Conservation (phyloP, 2,113 vertebrate species). For the Lepidothrix coronata region DNA sequence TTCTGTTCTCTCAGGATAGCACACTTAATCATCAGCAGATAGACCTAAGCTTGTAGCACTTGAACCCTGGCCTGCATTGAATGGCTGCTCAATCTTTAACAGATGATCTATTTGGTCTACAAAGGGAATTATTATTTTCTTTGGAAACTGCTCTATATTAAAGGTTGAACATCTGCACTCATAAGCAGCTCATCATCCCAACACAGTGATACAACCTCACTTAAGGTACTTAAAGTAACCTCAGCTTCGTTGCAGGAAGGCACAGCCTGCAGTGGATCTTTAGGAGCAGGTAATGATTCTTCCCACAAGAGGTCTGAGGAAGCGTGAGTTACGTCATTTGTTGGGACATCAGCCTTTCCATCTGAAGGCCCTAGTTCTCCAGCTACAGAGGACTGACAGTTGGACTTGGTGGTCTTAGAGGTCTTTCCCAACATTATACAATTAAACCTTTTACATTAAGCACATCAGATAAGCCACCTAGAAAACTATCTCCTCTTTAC, state of each 20-base stretch:
- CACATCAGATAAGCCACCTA: background rate
- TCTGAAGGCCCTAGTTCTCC: background rate
- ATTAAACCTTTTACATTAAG: background rate
- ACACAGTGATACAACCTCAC: background rate
- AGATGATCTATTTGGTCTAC: background rate
- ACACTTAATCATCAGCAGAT: background rate
- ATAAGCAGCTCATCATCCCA: background rate
- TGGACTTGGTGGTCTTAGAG: background rate
- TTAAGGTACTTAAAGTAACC: background rate
- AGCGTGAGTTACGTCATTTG: background rate
- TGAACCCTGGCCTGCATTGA: background rate
- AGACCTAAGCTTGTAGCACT: background rate
- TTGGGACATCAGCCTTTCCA: background rate
- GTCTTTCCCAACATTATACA: background rate
- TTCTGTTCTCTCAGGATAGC: background rate
- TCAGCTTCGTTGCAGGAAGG: background rate
- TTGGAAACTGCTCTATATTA: conserved; percentile 40
- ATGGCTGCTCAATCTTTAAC: conserved; percentile 25
- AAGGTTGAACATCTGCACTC: conserved; percentile 8
- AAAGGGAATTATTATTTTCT: conserved; percentile 37
- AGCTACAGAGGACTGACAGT: background rate
- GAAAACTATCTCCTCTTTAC: background rate
- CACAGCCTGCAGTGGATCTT: background rate
- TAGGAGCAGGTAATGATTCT: conserved; percentile 32
- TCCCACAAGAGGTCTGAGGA: conserved; percentile 31